Base-by-base conservation (phyloP, 2,797 vertebrate species). In the Manis crassicaudata region DNA sequence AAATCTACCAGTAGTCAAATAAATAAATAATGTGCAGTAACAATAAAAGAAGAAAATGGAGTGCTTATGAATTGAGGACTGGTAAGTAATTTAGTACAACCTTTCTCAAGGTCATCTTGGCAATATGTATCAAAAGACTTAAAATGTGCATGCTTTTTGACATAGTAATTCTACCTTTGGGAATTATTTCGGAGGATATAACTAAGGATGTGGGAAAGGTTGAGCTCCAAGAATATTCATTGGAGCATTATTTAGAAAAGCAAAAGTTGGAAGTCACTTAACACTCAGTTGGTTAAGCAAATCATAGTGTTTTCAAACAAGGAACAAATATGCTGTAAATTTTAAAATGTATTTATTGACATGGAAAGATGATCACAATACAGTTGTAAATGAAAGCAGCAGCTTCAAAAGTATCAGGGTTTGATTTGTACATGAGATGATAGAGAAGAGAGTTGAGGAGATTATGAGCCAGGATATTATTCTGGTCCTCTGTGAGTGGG, bases 201-300 rank as follows among this genome's bases (percentile, higher is more conserved):
- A 27, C 63, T 75, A 86, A 94, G 58, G 58, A 88, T 87, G 58
- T 90, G 77, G 95, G 62, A 88, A 86, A 70, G 76, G 58, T 4
- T 88, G 13, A 86, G 37, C 7, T 96, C 89, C 79, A 88, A 54
- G 56, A 92, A 58, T 79, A 65, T 68, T 85, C 82, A 70, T 3
- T 43, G 35, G 23, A 76, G 27, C 32, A 18, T 20, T 72, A 40
- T 92, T 90, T 88, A 52, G 52, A 96, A 79, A 92, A 86, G 12
- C 20, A 83, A 54, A 96, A 88, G 13, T 40, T 88, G 72, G 93
- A 90, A 90, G 96, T 80, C 65, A 73, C 21, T 50, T 91, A 94
- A 62, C 65, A 76, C 25, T 77, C 43, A 46, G 29, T 83, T 91
- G 58, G 46, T 67, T 95, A 90, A 92, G 65, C 60, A 90, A 88